These are phyloP conservation scores for Metacarcinus magister DNA, from an alignment of 2,888 invertebrate species.

Conservation along the genomic window DNA sequence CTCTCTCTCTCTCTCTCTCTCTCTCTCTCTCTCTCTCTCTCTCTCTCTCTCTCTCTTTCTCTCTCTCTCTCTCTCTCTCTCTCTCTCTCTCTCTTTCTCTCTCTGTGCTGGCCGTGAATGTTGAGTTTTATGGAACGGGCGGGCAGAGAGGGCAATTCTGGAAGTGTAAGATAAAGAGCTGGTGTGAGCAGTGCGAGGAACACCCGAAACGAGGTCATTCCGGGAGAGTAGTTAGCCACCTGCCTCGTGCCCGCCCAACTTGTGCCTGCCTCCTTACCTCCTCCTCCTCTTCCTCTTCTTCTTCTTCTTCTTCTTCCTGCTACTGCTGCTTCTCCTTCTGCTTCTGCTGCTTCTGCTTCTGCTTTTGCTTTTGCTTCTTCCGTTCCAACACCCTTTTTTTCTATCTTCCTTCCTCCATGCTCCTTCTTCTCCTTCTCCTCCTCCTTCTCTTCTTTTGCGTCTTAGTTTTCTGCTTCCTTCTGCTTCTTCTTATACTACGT, in stretches of 20 bases:
- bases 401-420: neutral
- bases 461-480: neutral
- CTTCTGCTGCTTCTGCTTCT: neutral
- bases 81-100: conserved; percentile 47
- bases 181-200: conserved; percentile 67
- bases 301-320: too few relatives aligned
- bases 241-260: conserved; percentile 19
- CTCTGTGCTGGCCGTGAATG: conserved; percentile 67
- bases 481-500: neutral
- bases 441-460: neutral
- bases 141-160: conserved; percentile 76
- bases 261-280: neutral
- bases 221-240: conserved; percentile 72
- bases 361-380: neutral
- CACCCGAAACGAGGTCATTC: conserved; percentile 62
- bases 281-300: neutral
- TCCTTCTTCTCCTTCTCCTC: neutral
- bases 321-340: neutral
- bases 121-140: conserved; percentile 72
- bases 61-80: conserved; percentile 53
- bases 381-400: neutral
- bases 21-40: conserved; percentile 61
- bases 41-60: conserved; percentile 61
- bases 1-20: conserved; percentile 38
- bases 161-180: conserved; percentile 71